Percentiles rank a stretch among this genome's conserved stretches.
These are phyloP conservation scores for Drosophila sturtevanti DNA, from an alignment of 1,140 invertebrate species.

Conservation along the genomic window DNA sequence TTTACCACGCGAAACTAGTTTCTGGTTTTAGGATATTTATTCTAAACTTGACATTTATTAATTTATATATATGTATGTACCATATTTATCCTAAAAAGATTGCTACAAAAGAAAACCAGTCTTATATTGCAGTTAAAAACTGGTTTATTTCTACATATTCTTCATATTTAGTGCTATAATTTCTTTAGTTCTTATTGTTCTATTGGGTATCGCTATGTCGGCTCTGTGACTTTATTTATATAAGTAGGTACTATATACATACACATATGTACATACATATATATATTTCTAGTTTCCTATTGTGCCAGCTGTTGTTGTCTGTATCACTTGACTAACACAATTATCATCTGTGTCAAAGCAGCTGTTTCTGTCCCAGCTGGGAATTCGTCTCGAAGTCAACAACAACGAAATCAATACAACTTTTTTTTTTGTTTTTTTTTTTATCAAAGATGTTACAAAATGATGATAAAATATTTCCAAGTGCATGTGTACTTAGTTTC, in stretches of 20 bases:
- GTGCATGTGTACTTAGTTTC: conserved; percentile 35
- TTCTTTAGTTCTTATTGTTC: not conserved
- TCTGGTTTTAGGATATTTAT: no score
- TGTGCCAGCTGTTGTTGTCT: conserved; percentile 1
- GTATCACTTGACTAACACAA: conserved; percentile 61
- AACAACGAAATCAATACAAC: conserved; percentile 12
- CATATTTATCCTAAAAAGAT: no score
- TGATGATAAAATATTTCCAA: not conserved
- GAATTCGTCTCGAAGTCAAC: conserved; percentile 12
- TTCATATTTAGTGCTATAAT: not conserved
- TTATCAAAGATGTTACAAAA: conserved; percentile 7
- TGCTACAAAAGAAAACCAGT: no score
- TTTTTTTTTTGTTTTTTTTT: not conserved
- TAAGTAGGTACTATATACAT: no score
- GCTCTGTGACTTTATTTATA: conserved; percentile 20
- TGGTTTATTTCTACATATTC: not conserved
- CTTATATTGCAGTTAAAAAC: not conserved
- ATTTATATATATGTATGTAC: no score
- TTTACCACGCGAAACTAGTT: no score
- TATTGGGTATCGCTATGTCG: not conserved
- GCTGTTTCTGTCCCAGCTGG: conserved; percentile 41
- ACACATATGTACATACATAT: conserved; percentile 12
- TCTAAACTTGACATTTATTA: no score
- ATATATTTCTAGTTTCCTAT: conserved; percentile 19
- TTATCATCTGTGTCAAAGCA: conserved; percentile 59